These are phyloP conservation scores for Urocolius indicus DNA, from an alignment of 2,113 vertebrate genomes.

Conservation along the genomic window DNA sequence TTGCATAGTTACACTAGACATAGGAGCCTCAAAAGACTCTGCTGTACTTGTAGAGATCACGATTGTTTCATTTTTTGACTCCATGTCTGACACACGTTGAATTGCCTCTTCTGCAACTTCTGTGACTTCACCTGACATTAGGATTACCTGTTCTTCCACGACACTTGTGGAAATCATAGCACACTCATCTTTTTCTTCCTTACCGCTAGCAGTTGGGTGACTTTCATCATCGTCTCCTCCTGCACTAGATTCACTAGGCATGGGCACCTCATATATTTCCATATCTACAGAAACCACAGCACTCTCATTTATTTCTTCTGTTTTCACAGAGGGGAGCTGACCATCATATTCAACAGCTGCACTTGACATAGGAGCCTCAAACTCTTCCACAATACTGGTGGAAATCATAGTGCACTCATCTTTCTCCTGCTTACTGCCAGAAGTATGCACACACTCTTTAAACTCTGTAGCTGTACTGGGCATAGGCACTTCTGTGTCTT, in stretches of 20 bases:
- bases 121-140: slow-evolving; percentile 13
- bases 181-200: slow-evolving; percentile 80
- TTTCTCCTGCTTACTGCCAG: slow-evolving; percentile 61
- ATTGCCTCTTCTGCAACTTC: neutral
- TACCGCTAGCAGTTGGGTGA: slow-evolving; percentile 60
- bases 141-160: slow-evolving; percentile 68
- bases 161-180: slow-evolving; percentile 81
- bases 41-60: slow-evolving; percentile 78
- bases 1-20: slow-evolving; percentile 65
- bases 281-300: neutral
- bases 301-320: slow-evolving; percentile 19
- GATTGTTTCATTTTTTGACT: slow-evolving; percentile 61
- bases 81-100: neutral
- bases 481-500: slow-evolving; percentile 76
- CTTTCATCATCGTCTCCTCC: neutral
- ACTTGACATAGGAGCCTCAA: slow-evolving; percentile 76
- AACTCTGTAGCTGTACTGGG: slow-evolving; percentile 74
- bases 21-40: slow-evolving; percentile 72
- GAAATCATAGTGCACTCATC: slow-evolving; percentile 80
- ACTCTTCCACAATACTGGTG: slow-evolving; percentile 78
- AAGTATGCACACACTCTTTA: slow-evolving; percentile 11
- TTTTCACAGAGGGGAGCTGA: neutral
- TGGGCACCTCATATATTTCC: slow-evolving; percentile 65
- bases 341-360: slow-evolving; percentile 6
- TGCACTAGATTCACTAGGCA: slow-evolving; percentile 70